phyloP scores from a whole-genome alignment of 2,113 vertebrate genomes.

The Lampris incognitus region DNA sequence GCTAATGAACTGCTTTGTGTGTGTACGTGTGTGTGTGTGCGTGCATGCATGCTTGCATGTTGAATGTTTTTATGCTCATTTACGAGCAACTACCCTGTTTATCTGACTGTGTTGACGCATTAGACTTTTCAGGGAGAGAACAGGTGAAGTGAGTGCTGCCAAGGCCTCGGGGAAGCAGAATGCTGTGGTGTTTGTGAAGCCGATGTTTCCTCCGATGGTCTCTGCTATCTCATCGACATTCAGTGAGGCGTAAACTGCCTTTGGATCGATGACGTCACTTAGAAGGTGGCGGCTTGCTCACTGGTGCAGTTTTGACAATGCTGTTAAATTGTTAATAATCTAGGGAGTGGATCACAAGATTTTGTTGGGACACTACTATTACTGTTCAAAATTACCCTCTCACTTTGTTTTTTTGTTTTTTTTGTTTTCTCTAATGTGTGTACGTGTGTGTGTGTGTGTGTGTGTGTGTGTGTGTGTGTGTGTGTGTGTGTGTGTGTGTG shows the following conservation, averaged over 20 bases:
- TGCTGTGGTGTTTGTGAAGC: neutral
- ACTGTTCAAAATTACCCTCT: neutral
- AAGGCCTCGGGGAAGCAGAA: neutral
- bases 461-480: too few species aligned
- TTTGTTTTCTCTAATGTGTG: too few species aligned
- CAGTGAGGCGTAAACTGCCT: neutral
- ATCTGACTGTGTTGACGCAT: too few species aligned
- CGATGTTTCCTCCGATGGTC: slow-evolving; percentile 5
- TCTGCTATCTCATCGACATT: neutral
- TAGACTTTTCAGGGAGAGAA: neutral
- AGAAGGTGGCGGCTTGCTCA: neutral
- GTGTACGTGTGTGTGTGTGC: slow-evolving; percentile 11
- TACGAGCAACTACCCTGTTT: too few species aligned
- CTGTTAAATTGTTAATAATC: neutral
- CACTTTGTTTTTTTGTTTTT: neutral
- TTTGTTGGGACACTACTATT: neutral
- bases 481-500: slow-evolving; percentile 11
- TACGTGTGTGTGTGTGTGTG: too few species aligned
- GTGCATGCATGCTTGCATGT: neutral
- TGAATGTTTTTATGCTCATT: neutral
- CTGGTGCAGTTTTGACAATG: neutral
- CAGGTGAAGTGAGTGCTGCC: slow-evolving; percentile 4
- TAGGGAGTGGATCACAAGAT: neutral
- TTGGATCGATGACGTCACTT: neutral
- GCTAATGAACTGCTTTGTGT: neutral